Evolutionary conservation across 1,140 invertebrate genomes (phyloP).

Genomic region (Trialeurodes vaporariorum): DNA sequence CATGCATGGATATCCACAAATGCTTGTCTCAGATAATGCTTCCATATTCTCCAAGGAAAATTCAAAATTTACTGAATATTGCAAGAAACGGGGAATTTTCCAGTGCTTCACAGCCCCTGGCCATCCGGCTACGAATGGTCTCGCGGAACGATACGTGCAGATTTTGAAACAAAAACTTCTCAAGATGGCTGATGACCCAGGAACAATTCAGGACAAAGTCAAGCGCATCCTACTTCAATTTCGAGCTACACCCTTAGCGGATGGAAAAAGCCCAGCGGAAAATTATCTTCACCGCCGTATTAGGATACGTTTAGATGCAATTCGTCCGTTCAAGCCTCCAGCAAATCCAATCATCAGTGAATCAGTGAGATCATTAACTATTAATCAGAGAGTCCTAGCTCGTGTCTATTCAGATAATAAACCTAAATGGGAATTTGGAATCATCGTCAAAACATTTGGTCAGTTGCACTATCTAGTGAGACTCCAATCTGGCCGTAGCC

Average conservation of each 20-base stretch:
- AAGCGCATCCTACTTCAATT: constrained; percentile 9
- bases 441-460: constrained; percentile 18
- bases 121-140: constrained; percentile 27
- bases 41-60: too few species aligned
- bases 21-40: constrained; percentile 7
- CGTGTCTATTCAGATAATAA: constrained; percentile 1
- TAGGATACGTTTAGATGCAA: too few species aligned
- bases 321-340: constrained; percentile 37
- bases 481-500: constrained; percentile 19
- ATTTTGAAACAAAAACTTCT: constrained; percentile 32
- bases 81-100: constrained; percentile 25
- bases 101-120: constrained; percentile 24
- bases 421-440: constrained; percentile 14
- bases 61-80: constrained; percentile 18
- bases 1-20: constrained; percentile 5
- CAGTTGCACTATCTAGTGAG: constrained; percentile 19
- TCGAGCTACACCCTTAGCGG: constrained; percentile 12
- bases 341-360: constrained; percentile 28
- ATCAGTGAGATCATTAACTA: background rate
- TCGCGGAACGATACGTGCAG: constrained; percentile 29
- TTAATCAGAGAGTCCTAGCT: background rate
- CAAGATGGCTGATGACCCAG: background rate
- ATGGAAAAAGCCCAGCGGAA: too few species aligned
- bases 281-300: constrained; percentile 34
- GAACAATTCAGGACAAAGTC: constrained; percentile 6